Conservation (phyloP, 2,113 vertebrate genomes). For the Anguilla japonica region DNA sequence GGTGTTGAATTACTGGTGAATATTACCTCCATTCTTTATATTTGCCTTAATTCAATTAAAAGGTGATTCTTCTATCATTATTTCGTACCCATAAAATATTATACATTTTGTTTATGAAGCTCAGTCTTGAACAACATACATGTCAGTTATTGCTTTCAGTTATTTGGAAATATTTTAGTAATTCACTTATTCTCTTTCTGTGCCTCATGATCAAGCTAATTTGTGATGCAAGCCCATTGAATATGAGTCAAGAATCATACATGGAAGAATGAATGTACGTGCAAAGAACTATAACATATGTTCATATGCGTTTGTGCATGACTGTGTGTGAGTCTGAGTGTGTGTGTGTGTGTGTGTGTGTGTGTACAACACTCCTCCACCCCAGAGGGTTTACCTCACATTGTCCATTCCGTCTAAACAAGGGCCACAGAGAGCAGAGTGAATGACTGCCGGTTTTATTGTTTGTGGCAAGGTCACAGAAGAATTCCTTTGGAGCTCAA, state of each 20-base stretch:
- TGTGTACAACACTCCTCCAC: neutral
- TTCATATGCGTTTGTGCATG: neutral
- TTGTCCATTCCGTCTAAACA: slow-evolving; percentile 6
- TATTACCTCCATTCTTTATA: neutral
- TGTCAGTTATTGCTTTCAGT: neutral
- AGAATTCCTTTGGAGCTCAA: slow-evolving; percentile 1
- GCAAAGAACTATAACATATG: neutral
- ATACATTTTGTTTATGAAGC: neutral
- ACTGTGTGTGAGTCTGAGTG: neutral
- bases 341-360: neutral
- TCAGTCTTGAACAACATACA: neutral
- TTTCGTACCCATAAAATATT: neutral
- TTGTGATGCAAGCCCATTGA: neutral
- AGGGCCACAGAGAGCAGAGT: slow-evolving; percentile 1
- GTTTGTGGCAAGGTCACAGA: neutral
- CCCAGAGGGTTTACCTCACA: slow-evolving; percentile 9
- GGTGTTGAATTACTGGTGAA: neutral
- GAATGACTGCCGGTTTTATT: slow-evolving; percentile 1
- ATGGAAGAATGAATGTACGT: too few species aligned
- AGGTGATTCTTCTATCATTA: neutral
- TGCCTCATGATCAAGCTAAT: neutral
- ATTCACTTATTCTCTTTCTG: neutral
- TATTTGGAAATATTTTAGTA: neutral
- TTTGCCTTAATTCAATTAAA: neutral
- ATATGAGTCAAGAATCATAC: neutral